phyloP scores from a whole-genome alignment of 2,113 vertebrate genomes.

The Sturnira hondurensis region DNA sequence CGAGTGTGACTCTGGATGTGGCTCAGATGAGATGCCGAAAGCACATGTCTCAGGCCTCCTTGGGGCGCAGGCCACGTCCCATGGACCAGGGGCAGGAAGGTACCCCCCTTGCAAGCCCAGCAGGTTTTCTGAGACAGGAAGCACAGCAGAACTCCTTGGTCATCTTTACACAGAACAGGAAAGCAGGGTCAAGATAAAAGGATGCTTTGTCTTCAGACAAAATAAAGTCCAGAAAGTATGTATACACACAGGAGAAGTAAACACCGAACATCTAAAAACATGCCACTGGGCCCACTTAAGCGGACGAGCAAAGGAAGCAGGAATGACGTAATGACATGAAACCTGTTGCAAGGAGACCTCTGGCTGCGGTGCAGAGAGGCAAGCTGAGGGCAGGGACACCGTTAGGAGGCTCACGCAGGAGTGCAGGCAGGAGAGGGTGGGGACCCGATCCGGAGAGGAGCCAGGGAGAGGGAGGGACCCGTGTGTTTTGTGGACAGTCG shows the following conservation, averaged over 20 bases:
- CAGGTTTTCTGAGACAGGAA: neutral
- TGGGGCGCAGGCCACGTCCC: neutral
- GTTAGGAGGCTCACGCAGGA: neutral
- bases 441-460: neutral
- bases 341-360: neutral
- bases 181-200: neutral
- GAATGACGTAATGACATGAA: neutral
- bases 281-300: neutral
- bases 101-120: neutral
- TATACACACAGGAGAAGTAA: neutral
- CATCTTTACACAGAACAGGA: neutral
- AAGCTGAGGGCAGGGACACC: neutral
- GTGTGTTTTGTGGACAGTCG: too few relatives aligned
- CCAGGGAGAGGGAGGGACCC: neutral
- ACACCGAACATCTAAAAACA: neutral
- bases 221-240: neutral
- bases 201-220: too few relatives aligned
- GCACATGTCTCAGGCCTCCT: neutral
- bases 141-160: rapidly evolving
- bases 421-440: neutral
- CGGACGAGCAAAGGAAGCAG: neutral
- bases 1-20: neutral
- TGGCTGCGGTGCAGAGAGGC: neutral
- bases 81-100: neutral
- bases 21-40: rapidly evolving